A percentile compares a stretch with the other conserved stretches of the same genome.
Evolutionary conservation across 2,888 invertebrate species (phyloP).

Genomic region (Hyposoter dolosus): DNA sequence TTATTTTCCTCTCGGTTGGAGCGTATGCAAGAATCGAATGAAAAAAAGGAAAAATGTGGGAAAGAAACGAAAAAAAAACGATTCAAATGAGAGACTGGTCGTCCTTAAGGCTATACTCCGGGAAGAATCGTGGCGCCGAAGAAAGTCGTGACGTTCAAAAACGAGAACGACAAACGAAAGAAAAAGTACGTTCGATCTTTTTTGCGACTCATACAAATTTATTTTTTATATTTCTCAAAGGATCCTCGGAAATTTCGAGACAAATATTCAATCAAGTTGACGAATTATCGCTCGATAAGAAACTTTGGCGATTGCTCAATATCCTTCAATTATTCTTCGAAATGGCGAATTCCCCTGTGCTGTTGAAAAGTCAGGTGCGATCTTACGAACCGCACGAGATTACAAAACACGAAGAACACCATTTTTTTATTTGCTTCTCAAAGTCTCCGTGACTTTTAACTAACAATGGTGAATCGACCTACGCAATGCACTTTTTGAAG

Average conservation of each 20-base stretch:
- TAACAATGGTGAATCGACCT: slow-evolving; percentile 53
- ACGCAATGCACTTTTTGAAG: slow-evolving; percentile 40
- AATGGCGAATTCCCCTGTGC: slow-evolving; percentile 24
- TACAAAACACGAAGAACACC: neutral
- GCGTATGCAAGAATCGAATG: slow-evolving; percentile 49
- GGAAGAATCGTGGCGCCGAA: slow-evolving; percentile 59
- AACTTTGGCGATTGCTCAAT: neutral
- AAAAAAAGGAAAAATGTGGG: slow-evolving; percentile 20
- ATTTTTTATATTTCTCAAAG: neutral
- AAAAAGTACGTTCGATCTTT: slow-evolving; percentile 20
- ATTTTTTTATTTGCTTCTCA: slow-evolving; percentile 27
- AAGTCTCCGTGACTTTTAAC: slow-evolving; percentile 14
- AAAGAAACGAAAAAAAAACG: slow-evolving; percentile 35
- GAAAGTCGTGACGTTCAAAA: slow-evolving; percentile 50
- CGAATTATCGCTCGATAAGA: neutral
- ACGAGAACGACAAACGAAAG: slow-evolving; percentile 18
- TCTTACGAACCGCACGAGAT: slow-evolving; percentile 25
- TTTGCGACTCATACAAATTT: neutral
- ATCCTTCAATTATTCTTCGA: neutral
- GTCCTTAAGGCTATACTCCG: slow-evolving; percentile 47
- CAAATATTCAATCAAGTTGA: neutral
- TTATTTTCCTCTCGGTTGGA: slow-evolving; percentile 49
- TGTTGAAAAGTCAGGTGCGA: slow-evolving; percentile 51
- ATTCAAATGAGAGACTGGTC: slow-evolving; percentile 44
- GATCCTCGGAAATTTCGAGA: neutral